A percentile compares a stretch with the other conserved stretches of the same genome.
Conservation (phyloP, 2,888 invertebrate genomes). For the Sialis lutaria region DNA sequence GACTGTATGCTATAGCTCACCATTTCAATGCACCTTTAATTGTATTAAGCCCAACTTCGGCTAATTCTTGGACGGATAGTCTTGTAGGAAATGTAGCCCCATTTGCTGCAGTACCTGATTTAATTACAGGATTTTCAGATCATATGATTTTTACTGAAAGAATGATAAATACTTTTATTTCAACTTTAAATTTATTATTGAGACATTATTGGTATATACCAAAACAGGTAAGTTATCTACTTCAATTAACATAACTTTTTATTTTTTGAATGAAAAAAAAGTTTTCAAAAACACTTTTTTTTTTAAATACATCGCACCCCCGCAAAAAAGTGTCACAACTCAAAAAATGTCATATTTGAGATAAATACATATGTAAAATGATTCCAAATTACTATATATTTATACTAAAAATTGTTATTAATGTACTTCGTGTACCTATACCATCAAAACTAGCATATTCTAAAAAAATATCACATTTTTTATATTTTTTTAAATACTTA, state of each 20-base stretch:
- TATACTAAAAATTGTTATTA: too few relatives aligned
- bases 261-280: too few relatives aligned
- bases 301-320: too few relatives aligned
- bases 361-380: too few relatives aligned
- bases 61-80: constrained; percentile 26
- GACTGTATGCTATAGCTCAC: constrained; percentile 22
- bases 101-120: constrained; percentile 30
- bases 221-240: constrained; percentile 4
- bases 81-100: constrained; percentile 29
- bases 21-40: constrained; percentile 22
- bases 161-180: constrained; percentile 29
- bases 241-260: constrained; percentile 4
- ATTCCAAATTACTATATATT: too few relatives aligned
- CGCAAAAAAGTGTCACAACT: too few relatives aligned
- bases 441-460: too few relatives aligned
- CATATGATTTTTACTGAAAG: constrained; percentile 33
- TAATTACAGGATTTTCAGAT: constrained; percentile 23
- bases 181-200: constrained; percentile 27
- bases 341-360: too few relatives aligned
- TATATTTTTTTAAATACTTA: too few relatives aligned
- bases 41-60: constrained; percentile 25
- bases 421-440: too few relatives aligned
- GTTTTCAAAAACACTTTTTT: too few relatives aligned
- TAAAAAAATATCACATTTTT: too few relatives aligned
- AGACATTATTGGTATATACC: constrained; percentile 1